Base-by-base conservation (phyloP, 2,888 invertebrate genomes). In the Ectemnius lituratus region DNA sequence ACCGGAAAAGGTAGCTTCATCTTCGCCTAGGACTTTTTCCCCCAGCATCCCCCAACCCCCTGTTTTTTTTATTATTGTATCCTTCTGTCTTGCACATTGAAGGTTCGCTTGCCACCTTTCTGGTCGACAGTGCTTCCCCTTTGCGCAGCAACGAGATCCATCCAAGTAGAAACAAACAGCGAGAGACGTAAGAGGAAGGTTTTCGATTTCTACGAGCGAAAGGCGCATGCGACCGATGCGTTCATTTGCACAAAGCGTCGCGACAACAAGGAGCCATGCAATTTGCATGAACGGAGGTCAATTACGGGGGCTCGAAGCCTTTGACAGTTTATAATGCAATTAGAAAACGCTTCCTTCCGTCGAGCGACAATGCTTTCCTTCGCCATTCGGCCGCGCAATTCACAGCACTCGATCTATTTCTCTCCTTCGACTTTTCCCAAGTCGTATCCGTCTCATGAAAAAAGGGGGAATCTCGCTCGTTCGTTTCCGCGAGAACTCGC, bases 281-380 rank as follows among this genome's bases (percentile, higher is more conserved):
- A 82, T 76, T 80, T 75, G 70, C 76, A 72, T 59, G 70, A 76
- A 73, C 75, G 65, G 70, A 64, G 62, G 76, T 67, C 75, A 83
- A 83, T 82, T 76, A 83, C 67, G 70, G 74, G 45, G 57, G 46
- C 60, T 58, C 16, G 46, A 1, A 4, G 58, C 75, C 73, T 80
- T 83, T 79, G 82, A 74, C 75, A 78, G 73, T 78, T 77, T 73
- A 84, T 83, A 83, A 83, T 74, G 70, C 67, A 75, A 83, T 81
- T 84, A 81, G 82, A 84, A 80, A 79, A 80, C 61, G 72, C 67
- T 65, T 59, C 37, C 62, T 23, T 49, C 58, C 59, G 57, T 62
- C 61, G 62, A 37, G 59, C 63, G 68, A 58, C 74, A 63, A 71
- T 78, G 67, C 71, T 73, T 67, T 62, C 16, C 37, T 37, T 37